Base-by-base conservation (phyloP, 1,140 invertebrate species). In the Solenopsis fugax region DNA sequence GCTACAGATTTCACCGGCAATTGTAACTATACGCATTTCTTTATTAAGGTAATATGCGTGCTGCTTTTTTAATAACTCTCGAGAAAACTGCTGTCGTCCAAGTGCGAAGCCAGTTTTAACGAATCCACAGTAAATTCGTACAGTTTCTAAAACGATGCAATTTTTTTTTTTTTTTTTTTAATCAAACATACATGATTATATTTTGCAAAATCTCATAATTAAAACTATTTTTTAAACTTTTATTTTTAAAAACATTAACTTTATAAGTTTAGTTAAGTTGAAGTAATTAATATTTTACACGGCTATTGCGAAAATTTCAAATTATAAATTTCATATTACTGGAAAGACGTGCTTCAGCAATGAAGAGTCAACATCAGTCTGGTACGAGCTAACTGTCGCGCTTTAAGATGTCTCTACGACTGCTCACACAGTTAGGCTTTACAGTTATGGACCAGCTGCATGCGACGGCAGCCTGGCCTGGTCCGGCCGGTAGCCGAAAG, bases 1-100 rank as follows among this genome's bases (percentile, higher is more conserved):
- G 60, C 73, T 56, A 45, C 84, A 84, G 88, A 89, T 89, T 89
- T 89, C 88, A 87, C 71, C 87, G 48, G 67, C 67, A 64, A 67
- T 69, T 16, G 58, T 60, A 69, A 62, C 60, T 64, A 21, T 4
- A 18, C n/a, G 56, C 54, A 52, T 89, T 89, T 86, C 87, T 89
- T 73, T 54, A 41, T 84, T 75, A 84, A 84, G 24, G 13, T n/a
- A 21, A 34, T 56, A 13, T 0, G 24, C 21, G 52, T 13, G 52
- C 13, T 50, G 37, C 10, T 16, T 48, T 73, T 84, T 84, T 37
- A 84, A 60, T 60, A 73, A 16, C 54, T 12, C 45, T 60, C 56
- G 54, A 72, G 29, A 84, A 84, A 73, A 54, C 41, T 48, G n/a
- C 16, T 24, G 37, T 72, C 16, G 34, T 56, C 29, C 76, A 41